Percentiles rank a stretch among this genome's conserved stretches.
Conservation (phyloP, 2,888 invertebrate genomes). For the Caenorhabditis doughertyi region DNA sequence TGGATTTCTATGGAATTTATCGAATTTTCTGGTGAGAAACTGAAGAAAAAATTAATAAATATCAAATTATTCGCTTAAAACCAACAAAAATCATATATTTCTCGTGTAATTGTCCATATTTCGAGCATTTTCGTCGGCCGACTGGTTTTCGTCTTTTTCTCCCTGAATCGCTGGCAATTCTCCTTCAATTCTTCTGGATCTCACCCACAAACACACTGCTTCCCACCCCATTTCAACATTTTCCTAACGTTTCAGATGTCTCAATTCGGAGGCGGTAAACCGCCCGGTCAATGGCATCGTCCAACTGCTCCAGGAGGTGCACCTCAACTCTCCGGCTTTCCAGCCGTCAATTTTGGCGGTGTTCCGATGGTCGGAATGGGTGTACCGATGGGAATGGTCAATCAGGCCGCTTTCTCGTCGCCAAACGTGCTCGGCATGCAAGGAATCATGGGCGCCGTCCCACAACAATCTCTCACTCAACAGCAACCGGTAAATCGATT, state of each 20-base stretch:
- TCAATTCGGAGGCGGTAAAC: conserved; percentile 65
- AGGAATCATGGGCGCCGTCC: conserved; percentile 68
- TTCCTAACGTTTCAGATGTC: conserved; percentile 60
- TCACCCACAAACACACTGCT: not conserved
- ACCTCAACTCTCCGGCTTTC: conserved; percentile 62
- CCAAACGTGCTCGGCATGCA: conserved; percentile 67
- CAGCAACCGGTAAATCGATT: conserved; percentile 48
- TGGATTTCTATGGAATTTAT: not conserved
- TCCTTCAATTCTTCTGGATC: not conserved
- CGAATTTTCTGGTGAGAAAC: not conserved
- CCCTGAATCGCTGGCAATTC: not conserved
- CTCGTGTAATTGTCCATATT: not conserved
- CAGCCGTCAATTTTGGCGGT: conserved; percentile 58
- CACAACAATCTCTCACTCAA: conserved; percentile 46
- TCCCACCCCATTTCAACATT: not conserved
- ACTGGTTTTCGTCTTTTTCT: not conserved
- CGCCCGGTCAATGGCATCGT: conserved; percentile 60
- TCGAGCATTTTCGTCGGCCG: not conserved
- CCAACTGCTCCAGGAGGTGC: conserved; percentile 59
- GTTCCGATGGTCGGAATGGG: conserved; percentile 70
- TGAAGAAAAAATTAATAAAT: not conserved
- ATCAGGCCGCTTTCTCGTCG: conserved; percentile 77
- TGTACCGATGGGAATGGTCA: conserved; percentile 75
- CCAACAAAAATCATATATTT: not conserved
- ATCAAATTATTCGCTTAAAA: not conserved